Conservation (phyloP, 2,113 vertebrate species). For the Antennarius striatus region DNA sequence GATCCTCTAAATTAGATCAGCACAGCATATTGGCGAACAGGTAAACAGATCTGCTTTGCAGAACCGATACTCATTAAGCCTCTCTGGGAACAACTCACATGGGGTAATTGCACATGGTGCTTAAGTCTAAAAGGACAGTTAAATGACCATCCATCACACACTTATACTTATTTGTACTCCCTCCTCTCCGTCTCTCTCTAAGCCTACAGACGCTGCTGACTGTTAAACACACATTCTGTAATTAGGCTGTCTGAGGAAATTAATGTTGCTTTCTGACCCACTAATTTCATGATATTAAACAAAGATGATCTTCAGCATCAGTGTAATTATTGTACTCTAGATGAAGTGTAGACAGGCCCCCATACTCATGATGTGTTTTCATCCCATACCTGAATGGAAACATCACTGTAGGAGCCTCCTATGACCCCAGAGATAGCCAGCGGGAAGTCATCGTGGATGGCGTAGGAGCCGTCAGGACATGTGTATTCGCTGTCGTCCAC, state of each 20-base stretch:
- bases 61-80: slow-evolving; percentile 66
- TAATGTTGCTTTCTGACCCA: slow-evolving; percentile 14
- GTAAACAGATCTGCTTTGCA: slow-evolving; percentile 64
- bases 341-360: neutral
- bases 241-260: slow-evolving; percentile 9
- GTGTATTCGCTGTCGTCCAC: slow-evolving; percentile 95
- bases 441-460: slow-evolving; percentile 90
- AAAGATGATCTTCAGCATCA: neutral
- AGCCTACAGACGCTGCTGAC: slow-evolving; percentile 11
- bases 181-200: slow-evolving; percentile 1
- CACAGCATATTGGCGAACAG: slow-evolving; percentile 54
- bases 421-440: slow-evolving; percentile 95
- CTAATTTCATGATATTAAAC: slow-evolving; percentile 2
- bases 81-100: slow-evolving; percentile 61
- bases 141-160: slow-evolving; percentile 46
- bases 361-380: neutral
- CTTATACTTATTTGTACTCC: neutral
- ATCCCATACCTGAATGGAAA: slow-evolving; percentile 93
- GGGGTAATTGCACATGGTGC: slow-evolving; percentile 59
- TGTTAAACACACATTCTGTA: slow-evolving; percentile 8
- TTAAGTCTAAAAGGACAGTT: slow-evolving; percentile 64
- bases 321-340: neutral
- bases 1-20: slow-evolving; percentile 64
- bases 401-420: slow-evolving; percentile 96
- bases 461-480: slow-evolving; percentile 94